Evolutionary conservation across 2,113 vertebrate species (phyloP).

Genomic region (Notothenia coriiceps): DNA sequence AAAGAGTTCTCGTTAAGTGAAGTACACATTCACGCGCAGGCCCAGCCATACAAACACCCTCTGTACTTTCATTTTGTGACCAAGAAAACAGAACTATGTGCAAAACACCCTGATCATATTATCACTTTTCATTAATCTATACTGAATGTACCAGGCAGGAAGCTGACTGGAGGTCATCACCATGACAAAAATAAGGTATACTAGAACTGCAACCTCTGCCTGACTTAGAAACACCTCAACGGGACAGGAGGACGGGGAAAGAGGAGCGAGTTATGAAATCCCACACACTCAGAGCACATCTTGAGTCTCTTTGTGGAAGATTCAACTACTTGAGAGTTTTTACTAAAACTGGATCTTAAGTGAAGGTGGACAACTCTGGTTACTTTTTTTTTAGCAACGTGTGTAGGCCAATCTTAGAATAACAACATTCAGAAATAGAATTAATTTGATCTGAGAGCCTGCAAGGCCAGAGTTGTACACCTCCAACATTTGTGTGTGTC

Average conservation of each 20-base stretch:
- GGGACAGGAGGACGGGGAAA: conserved; percentile 33
- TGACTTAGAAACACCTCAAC: conserved; percentile 38
- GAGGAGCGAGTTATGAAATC: conserved; percentile 17
- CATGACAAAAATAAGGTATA: conserved; percentile 50
- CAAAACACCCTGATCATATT: conserved; percentile 55
- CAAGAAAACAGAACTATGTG: conserved; percentile 52
- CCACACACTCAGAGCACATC: conserved; percentile 38
- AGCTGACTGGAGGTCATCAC: conserved; percentile 45
- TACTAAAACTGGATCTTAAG: conserved; percentile 19
- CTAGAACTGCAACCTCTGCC: conserved; percentile 34
- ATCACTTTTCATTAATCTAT: conserved; percentile 54
- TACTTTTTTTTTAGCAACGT: conserved; percentile 14
- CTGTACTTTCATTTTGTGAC: conserved; percentile 41
- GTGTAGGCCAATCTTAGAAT: conserved; percentile 21
- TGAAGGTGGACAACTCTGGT: conserved; percentile 65
- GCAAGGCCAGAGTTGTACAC: conserved; percentile 61
- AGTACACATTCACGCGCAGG: conserved; percentile 48
- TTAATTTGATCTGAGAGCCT: conserved; percentile 45
- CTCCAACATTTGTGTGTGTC: conserved; percentile 48
- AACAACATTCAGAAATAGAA: conserved; percentile 46
- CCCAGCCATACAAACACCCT: conserved; percentile 38
- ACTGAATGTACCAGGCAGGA: conserved; percentile 47
- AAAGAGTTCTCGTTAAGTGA: conserved; percentile 35
- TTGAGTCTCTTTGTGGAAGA: conserved; percentile 43
- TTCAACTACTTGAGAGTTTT: conserved; percentile 41